Evolutionary conservation across 1,140 invertebrate genomes (phyloP), one percentile per base, ranked within the genome.

Genomic region (Agrypnia vestita): DNA sequence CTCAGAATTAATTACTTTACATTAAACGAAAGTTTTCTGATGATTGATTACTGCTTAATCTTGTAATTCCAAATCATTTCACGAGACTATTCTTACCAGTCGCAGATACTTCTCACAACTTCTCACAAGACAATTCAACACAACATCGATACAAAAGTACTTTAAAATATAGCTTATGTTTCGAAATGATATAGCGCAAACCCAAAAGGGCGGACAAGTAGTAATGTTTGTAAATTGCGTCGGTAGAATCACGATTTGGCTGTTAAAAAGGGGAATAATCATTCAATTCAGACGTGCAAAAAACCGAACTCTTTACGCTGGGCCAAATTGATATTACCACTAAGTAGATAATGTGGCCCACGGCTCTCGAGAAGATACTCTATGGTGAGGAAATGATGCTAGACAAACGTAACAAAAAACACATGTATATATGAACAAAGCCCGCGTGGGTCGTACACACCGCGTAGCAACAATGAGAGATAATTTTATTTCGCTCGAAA

Each of bases 251-350:
- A 69, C 10, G 44, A 69, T 49, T 69, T 69, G 17, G 8, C 44
- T 69, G 35, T 69, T 49, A 19, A 44, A 47, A 69, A 69, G 13
- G 46, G 15, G 64, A 49, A 49, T 43, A 69, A 46, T 69, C 64
- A 69, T 69, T 17, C 44, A 69, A 69, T 47, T 69, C 43, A n/a
- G 7, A 17, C 0, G 43, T 6, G 21, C 44, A 49, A 51, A 69
- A 69, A 69, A 19, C n/a, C 15, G 0, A 49, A 13, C 19, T 15
- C 49, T 51, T 51, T 69, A 69, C 8, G 44, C 64, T 21, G n/a
- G n/a, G 64, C n/a, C 13, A 67, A 67, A 67, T 7, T 44, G 13
- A 15, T 67, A 67, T 67, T 15, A 15, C 4, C 4, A 17, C n/a
- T n/a, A 69, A 47, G 44, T 69, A 46, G 44, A 69, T 69, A 49